Evolutionary conservation across 2,113 vertebrate genomes (phyloP).

Genomic region (Maccullochella peelii): DNA sequence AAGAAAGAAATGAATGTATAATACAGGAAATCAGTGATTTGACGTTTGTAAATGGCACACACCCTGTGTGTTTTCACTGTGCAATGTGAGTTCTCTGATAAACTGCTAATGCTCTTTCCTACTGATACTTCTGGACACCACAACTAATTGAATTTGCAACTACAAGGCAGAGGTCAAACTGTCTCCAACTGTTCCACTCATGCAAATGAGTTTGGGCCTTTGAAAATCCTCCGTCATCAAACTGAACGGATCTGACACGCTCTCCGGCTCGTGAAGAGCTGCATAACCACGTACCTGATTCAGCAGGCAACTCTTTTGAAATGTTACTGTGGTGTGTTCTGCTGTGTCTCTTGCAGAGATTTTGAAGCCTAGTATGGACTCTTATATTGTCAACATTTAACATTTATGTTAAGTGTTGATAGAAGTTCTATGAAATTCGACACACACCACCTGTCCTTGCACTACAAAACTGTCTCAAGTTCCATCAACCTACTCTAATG

Average conservation of each 20-base stretch:
- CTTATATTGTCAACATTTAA: neutral
- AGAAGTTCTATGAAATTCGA: neutral
- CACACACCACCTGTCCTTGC: neutral
- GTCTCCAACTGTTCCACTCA: constrained; percentile 27
- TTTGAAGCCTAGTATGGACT: neutral
- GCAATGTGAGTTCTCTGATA: neutral
- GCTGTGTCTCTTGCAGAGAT: neutral
- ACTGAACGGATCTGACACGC: constrained; percentile 30
- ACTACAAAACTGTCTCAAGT: neutral
- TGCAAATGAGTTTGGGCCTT: constrained; percentile 38
- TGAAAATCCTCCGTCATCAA: constrained; percentile 20
- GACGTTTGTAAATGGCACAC: neutral
- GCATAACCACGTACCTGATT: constrained; percentile 17
- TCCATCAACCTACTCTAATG: neutral
- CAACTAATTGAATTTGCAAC: constrained; percentile 40
- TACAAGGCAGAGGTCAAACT: constrained; percentile 50
- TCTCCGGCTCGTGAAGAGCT: neutral
- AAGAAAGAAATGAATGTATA: no score
- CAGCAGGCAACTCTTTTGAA: neutral
- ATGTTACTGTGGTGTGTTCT: neutral
- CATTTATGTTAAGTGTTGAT: neutral
- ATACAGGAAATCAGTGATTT: neutral
- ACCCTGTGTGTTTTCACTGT: neutral
- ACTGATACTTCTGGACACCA: constrained; percentile 18
- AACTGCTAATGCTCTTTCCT: constrained; percentile 7